phyloP scores from a whole-genome alignment of 2,888 invertebrate genomes.

The Phortica okadai region DNA sequence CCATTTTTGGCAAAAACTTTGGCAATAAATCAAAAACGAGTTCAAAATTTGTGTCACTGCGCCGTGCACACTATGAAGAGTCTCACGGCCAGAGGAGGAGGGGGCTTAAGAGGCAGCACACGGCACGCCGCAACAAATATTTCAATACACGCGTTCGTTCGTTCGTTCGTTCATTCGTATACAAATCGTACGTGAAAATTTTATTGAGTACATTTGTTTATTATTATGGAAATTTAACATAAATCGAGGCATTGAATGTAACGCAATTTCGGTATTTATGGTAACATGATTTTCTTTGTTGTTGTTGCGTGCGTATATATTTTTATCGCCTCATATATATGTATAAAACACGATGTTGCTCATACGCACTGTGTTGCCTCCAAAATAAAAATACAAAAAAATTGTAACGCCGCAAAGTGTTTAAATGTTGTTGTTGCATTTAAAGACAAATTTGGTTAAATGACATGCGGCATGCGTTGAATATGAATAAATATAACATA shows the following conservation, averaged over 20 bases:
- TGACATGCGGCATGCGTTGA: conserved; percentile 52
- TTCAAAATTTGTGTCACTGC: conserved; percentile 70
- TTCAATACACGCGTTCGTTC: conserved; percentile 6
- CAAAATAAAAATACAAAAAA: conserved; percentile 7
- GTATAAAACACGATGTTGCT: conserved; percentile 45
- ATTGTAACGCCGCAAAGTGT: conserved; percentile 5
- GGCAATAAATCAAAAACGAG: conserved; percentile 70
- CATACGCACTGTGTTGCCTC: conserved; percentile 56
- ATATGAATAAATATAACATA: conserved; percentile 41
- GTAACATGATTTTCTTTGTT: conserved; percentile 70
- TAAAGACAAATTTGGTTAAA: conserved; percentile 57
- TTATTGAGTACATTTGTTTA: conserved; percentile 74
- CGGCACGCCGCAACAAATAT: conserved; percentile 4
- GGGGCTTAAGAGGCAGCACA: not conserved
- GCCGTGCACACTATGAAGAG: not conserved
- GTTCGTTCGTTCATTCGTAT: conserved; percentile 30
- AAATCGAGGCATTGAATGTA: conserved; percentile 21
- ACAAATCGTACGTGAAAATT: conserved; percentile 61
- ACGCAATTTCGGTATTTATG: conserved; percentile 55
- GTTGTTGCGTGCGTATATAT: conserved; percentile 35
- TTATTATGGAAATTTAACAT: conserved; percentile 73
- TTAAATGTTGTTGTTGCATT: conserved; percentile 7
- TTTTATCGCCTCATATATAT: conserved; percentile 26
- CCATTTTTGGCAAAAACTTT: conserved; percentile 50
- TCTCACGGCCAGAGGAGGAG: conserved; percentile 31